Base-by-base conservation (phyloP, 92 coral and sea anemone genomes). In the Heliopora coerulea region DNA sequence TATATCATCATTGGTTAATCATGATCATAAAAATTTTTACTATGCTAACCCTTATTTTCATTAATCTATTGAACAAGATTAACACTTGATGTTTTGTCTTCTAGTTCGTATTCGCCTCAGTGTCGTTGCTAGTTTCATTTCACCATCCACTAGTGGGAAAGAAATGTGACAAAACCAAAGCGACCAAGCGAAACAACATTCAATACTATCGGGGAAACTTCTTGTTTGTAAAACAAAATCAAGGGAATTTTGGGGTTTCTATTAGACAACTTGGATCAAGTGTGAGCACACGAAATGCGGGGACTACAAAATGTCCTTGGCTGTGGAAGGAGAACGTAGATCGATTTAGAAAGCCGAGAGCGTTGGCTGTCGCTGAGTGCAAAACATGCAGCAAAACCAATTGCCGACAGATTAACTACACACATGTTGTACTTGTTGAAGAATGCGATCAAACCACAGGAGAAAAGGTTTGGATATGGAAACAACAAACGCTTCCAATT, bases 391-490 rank as follows among this genome's bases (percentile, higher is more conserved):
- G 48, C 13, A 68, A 39, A 21, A 59, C 19, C 65, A 62, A n/a
- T 2, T 85, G 89, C 50, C 67, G 68, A 14, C 75, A 72, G 14
- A 66, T 67, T 3, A 31, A 34, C 60, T 85, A 78, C 49, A 64
- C 60, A 8, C 89, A 81, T 49, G 59, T 33, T 0, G 89, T 85
- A 0, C 79, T 85, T 1, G 37, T 76, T 1, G 50, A 73, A 52
- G 58, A 62, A 56, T 60, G 82, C 19, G 83, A 83, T 72, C 54
- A 61, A 39, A 40, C 34, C 1, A 83, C 87, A 3, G 87, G 87
- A 29, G 79, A 83, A 20, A 50, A 57, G 41, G 83, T 83, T 56
- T 83, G 87, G 87, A 69, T 54, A 49, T 77, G 87, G 87, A 68
- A 61, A 41, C 49, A 65, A 49, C 50, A 42, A 62, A 40, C 29